Evolutionary conservation across 1,140 invertebrate genomes (phyloP), one percentile per base, ranked within the genome.

Genomic region (Harpegnathos saltator): DNA sequence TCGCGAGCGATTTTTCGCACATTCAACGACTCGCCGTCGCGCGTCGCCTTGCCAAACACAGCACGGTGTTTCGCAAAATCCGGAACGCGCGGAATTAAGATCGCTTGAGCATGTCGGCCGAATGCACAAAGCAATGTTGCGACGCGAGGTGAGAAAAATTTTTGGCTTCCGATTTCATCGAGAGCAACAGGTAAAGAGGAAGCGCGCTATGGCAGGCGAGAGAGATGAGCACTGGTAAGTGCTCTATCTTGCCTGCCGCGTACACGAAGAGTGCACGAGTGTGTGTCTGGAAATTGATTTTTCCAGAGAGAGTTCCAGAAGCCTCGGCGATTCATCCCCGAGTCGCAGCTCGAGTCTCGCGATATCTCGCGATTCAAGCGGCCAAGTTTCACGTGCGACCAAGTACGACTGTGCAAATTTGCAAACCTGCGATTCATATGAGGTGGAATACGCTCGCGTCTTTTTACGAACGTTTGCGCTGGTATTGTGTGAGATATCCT

Each of bases 181-280:
- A 50, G 19, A 71, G 72, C 82, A 84, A 85, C 73, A 84, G 73
- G 73, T 80, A 72, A 84, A 72, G n/a, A 19, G 29, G 48, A n/a
- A 84, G 38, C 24, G n/a, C 17, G 38, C 12, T 66, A 83, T 78
- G 48, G 84, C 26, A 38, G 50, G 50, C 50, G 38, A 63, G 4
- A 63, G 4, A 62, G 50, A 65, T 69, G 56, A 73, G 74, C 50
- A 44, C 44, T 58, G 33, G 74, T 74, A 63, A 58, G 26, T 82
- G 33, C 78, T 73, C 48, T 74, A 82, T 82, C 69, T 82, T 63
- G 44, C 59, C 19, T 26, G 24, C 26, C 68, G 29, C 24, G 22
- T 71, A 58, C 17, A 44, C 11, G 26, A 12, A 9, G 38, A 52
- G 38, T n/a, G n/a, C n/a, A n/a, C 44, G 44, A 82, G 56, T 48